Evolutionary conservation across 1,140 invertebrate species (phyloP).

Genomic region (Lerema accius): DNA sequence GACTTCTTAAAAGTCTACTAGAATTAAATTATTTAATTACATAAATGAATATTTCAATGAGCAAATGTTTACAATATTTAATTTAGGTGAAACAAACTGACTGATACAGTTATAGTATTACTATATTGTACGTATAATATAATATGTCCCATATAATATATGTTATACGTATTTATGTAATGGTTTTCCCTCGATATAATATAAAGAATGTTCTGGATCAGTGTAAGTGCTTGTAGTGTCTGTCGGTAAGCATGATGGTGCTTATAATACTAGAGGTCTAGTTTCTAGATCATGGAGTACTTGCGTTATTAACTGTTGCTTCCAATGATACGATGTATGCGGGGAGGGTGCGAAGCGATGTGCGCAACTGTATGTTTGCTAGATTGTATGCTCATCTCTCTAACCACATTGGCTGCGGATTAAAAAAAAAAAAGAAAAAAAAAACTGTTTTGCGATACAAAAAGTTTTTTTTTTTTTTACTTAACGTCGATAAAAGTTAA

Average conservation of each 20-base stretch:
- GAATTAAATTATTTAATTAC: too few relatives aligned
- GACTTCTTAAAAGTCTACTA: too few relatives aligned
- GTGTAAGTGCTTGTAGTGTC: conserved; percentile 78
- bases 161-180: conserved; percentile 47
- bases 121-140: conserved; percentile 30
- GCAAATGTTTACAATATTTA: too few relatives aligned
- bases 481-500: too few relatives aligned
- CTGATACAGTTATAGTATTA: conserved; percentile 15
- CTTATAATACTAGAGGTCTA: conserved; percentile 63
- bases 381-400: conserved; percentile 24
- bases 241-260: conserved; percentile 71
- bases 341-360: conserved; percentile 51
- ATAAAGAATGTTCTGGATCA: conserved; percentile 58
- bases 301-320: conserved; percentile 68
- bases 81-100: too few relatives aligned
- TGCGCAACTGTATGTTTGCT: conserved; percentile 31
- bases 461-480: too few relatives aligned
- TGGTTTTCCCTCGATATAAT: conserved; percentile 41
- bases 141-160: conserved; percentile 24
- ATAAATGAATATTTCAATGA: too few relatives aligned
- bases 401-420: conserved; percentile 18
- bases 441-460: too few relatives aligned
- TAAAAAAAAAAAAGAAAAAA: too few relatives aligned
- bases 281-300: conserved; percentile 55
- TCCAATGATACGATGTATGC: conserved; percentile 55